These are phyloP conservation scores for Protobothrops flavoviridis DNA, from an alignment of 2,113 vertebrate genomes.

Conservation along the genomic window DNA sequence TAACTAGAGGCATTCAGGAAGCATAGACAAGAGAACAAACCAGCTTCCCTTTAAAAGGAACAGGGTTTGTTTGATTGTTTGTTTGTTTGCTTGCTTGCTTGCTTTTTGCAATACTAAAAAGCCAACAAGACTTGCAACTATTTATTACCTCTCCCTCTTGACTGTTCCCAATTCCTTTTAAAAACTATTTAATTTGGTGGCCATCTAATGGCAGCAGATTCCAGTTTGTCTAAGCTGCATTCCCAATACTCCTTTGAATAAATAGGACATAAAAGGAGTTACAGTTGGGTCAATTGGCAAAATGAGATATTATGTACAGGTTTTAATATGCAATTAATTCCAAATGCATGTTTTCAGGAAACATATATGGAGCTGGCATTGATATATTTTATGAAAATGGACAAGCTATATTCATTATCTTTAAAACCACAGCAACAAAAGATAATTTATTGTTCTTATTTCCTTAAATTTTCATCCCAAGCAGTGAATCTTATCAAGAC, in stretches of 20 bases:
- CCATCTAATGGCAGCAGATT: neutral
- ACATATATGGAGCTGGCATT: neutral
- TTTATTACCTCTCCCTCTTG: neutral
- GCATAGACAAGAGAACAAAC: neutral
- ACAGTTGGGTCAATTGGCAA: neutral
- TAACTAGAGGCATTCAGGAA: neutral
- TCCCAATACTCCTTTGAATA: neutral
- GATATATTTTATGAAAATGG: neutral
- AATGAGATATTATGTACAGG: neutral
- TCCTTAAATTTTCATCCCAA: neutral
- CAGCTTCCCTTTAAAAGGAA: neutral
- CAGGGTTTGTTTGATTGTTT: no score
- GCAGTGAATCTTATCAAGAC: conserved; percentile 20
- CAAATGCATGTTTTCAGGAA: neutral
- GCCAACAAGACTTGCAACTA: neutral
- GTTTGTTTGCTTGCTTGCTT: neutral
- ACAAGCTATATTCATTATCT: neutral
- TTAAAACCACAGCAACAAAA: neutral
- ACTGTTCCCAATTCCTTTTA: neutral
- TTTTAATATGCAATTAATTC: neutral
- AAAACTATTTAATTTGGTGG: neutral
- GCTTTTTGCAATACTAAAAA: neutral
- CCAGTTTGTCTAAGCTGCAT: neutral
- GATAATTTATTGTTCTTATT: neutral
- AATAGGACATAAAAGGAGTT: neutral